These are phyloP conservation scores for Spisula solida DNA, from an alignment of 2,888 invertebrate genomes.

Conservation along the genomic window DNA sequence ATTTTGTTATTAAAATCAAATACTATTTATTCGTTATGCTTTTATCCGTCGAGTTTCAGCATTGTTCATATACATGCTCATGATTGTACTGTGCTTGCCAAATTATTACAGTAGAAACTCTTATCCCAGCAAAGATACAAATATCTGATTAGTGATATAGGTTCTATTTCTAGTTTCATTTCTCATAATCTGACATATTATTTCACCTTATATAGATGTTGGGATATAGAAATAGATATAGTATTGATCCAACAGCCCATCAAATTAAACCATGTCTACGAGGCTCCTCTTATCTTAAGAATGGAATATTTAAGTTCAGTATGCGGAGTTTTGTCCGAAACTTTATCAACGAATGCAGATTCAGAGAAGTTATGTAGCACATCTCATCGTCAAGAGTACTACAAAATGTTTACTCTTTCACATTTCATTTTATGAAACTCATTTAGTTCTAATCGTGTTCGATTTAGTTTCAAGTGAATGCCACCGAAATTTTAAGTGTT, in stretches of 20 bases:
- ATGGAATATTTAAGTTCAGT: background rate
- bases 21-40: no score
- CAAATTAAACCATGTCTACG: background rate
- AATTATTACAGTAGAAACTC: no score
- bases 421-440: background rate
- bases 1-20: no score
- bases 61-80: no score
- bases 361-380: background rate
- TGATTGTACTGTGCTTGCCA: no score
- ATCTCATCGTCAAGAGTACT: background rate
- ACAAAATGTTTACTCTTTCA: background rate
- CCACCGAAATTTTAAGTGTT: background rate
- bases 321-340: no score
- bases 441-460: background rate
- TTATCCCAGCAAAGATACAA: background rate
- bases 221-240: background rate
- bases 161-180: background rate
- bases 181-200: conserved; percentile 2
- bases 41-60: no score
- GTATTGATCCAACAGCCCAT: background rate
- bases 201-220: background rate
- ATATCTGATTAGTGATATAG: background rate
- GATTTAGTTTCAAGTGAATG: background rate
- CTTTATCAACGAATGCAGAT: no score
- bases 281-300: background rate